Evolutionary conservation across 2,797 vertebrate genomes (phyloP).

Genomic region (Gallinago nigripennis): DNA sequence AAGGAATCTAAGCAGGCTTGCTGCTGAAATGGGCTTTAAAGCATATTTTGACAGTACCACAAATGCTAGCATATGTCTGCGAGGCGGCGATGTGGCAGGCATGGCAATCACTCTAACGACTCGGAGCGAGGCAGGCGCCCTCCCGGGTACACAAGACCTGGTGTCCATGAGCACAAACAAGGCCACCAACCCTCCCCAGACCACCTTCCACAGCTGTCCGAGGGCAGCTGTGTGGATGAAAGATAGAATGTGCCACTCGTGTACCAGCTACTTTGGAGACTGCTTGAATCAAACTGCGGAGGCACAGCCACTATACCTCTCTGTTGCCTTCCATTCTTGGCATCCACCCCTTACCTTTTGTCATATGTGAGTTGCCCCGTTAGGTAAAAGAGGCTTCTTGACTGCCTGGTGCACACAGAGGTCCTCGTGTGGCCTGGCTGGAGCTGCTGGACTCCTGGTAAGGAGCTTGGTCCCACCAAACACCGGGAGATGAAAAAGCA

Average conservation of each 20-base stretch:
- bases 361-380: too few relatives aligned
- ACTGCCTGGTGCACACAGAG: neutral
- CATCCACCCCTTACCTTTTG: fast-evolving
- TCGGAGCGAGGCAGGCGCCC: neutral
- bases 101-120: neutral
- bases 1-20: neutral
- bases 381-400: neutral
- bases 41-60: constrained; percentile 37
- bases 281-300: neutral
- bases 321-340: neutral
- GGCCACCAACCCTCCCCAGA: neutral
- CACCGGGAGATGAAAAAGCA: neutral
- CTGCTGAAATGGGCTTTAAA: constrained; percentile 34
- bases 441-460: neutral
- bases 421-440: neutral
- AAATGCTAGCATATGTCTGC: neutral
- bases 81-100: neutral
- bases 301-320: neutral
- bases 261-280: neutral
- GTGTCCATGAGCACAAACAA: neutral
- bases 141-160: fast-evolving
- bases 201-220: neutral
- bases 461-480: neutral
- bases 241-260: fast-evolving
- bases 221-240: too few relatives aligned